Conservation (phyloP, 2,797 vertebrate species). For the Gobionotothen gibberifrons region DNA sequence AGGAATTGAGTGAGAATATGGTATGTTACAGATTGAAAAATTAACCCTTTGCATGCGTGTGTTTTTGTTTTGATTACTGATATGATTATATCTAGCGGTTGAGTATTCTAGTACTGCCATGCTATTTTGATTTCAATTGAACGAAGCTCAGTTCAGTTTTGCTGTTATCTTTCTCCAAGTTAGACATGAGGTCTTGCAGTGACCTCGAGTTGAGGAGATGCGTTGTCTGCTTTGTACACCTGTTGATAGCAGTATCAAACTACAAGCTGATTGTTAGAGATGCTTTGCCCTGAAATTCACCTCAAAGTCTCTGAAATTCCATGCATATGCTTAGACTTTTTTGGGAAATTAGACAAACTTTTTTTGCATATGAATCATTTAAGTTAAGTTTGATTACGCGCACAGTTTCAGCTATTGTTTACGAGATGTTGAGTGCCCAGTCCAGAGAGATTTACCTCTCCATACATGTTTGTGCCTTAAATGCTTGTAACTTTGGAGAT, state of each 20-base stretch:
- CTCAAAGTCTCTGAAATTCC: background rate
- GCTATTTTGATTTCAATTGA: background rate
- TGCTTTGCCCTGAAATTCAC: background rate
- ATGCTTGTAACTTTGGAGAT: constrained; percentile 17
- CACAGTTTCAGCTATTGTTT: background rate
- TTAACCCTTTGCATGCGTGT: constrained; percentile 8
- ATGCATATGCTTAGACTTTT: background rate
- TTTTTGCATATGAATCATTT: background rate
- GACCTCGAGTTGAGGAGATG: background rate
- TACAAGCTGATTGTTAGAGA: background rate
- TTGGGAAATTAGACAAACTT: too few species aligned
- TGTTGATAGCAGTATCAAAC: background rate
- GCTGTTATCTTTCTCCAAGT: background rate
- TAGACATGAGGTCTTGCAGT: background rate
- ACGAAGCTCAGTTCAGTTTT: background rate
- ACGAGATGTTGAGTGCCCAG: background rate
- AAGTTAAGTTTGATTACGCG: background rate
- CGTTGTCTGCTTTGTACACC: background rate
- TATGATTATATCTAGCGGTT: background rate
- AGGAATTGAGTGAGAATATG: constrained; percentile 44
- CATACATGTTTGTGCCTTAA: background rate
- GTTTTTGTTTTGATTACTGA: background rate
- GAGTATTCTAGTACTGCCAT: background rate
- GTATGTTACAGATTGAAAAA: constrained; percentile 51
- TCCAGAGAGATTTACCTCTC: background rate